Evolutionary conservation across 2,797 vertebrate genomes (phyloP).

Genomic region (Otolemur crassicaudatus): DNA sequence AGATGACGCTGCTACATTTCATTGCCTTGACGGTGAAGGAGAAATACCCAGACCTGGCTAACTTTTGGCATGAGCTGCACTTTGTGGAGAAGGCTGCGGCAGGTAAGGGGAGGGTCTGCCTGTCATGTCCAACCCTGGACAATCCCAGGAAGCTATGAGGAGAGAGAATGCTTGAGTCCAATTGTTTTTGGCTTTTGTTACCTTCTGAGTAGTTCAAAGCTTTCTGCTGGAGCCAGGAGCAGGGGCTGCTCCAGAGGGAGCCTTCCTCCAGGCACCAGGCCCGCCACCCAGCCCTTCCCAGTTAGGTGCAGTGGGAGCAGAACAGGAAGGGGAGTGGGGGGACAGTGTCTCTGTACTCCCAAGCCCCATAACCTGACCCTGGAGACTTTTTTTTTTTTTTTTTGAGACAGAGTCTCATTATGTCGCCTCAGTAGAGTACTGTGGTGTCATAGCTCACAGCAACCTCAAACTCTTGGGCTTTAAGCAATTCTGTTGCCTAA

Average conservation of each 20-base stretch:
- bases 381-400: not conserved
- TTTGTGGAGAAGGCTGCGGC: slow-evolving; percentile 98
- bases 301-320: not conserved
- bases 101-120: slow-evolving; percentile 86
- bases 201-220: slow-evolving; percentile 63
- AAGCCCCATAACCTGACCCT: not conserved
- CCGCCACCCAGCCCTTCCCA: not conserved
- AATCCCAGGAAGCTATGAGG: slow-evolving; percentile 43
- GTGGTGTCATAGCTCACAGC: no score
- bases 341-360: not conserved
- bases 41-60: slow-evolving; percentile 95
- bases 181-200: slow-evolving; percentile 58
- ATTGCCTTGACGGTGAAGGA: slow-evolving; percentile 97
- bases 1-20: slow-evolving; percentile 97
- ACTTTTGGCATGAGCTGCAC: slow-evolving; percentile 96
- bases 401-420: no score
- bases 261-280: not conserved
- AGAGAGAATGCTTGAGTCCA: slow-evolving; percentile 25
- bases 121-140: not conserved
- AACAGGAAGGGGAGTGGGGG: not conserved
- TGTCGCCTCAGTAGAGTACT: no score
- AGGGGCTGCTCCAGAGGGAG: not conserved
- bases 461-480: no score
- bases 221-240: not conserved
- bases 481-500: no score